phyloP scores from a whole-genome alignment of 2,888 invertebrate genomes.

The Brenthis daphne region DNA sequence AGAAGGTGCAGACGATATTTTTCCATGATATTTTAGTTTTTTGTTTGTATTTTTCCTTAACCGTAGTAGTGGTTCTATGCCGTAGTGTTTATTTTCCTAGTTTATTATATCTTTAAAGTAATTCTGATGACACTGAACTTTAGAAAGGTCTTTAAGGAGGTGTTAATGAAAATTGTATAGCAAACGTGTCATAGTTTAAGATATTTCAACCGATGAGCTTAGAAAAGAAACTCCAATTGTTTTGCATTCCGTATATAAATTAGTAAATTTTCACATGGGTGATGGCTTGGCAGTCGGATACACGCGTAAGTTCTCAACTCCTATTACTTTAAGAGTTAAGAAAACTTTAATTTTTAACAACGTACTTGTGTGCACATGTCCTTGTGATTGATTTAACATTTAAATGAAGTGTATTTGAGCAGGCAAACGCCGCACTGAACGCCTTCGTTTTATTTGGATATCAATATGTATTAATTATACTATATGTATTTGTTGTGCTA shows the following conservation, averaged over 20 bases:
- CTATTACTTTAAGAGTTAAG: conserved; percentile 16
- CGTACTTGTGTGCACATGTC: conserved; percentile 54
- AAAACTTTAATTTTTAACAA: conserved; percentile 19
- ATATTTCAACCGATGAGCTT: conserved; percentile 71
- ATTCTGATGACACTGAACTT: conserved; percentile 62
- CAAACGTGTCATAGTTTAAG: conserved; percentile 77
- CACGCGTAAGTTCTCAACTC: conserved; percentile 67
- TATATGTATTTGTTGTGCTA: conserved; percentile 15
- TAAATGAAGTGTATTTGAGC: conserved; percentile 59
- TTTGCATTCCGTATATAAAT: conserved; percentile 67
- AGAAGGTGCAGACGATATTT: conserved; percentile 55
- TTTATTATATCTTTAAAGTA: conserved; percentile 48
- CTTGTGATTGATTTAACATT: conserved; percentile 70
- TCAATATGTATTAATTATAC: conserved; percentile 28
- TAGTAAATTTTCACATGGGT: conserved; percentile 79
- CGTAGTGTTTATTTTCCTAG: conserved; percentile 67
- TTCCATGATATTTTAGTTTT: conserved; percentile 73
- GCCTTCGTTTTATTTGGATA: conserved; percentile 47
- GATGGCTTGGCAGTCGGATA: conserved; percentile 82
- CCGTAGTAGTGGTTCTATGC: conserved; percentile 62
- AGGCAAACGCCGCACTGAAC: conserved; percentile 50
- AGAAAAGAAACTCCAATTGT: conserved; percentile 73
- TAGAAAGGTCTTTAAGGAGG: conserved; percentile 53
- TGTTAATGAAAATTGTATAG: conserved; percentile 57
- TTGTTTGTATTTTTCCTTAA: conserved; percentile 72